These are phyloP conservation scores for Drosophila monieri DNA, from an alignment of 2,888 invertebrate species.

Conservation along the genomic window DNA sequence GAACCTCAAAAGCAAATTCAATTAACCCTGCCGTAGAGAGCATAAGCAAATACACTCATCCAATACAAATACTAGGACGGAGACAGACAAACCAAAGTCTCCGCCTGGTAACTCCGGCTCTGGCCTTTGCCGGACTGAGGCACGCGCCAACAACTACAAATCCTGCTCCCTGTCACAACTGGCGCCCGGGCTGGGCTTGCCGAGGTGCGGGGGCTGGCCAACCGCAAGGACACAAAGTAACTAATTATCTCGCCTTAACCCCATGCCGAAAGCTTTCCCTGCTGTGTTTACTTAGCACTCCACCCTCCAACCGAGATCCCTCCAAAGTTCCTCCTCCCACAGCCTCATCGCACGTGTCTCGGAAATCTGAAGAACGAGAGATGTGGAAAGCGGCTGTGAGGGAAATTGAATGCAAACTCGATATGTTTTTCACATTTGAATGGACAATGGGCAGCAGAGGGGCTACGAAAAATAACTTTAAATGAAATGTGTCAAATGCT, in stretches of 20 bases:
- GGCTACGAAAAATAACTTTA: constrained; percentile 47
- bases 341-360: constrained; percentile 39
- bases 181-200: constrained; percentile 3
- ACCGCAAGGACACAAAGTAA: constrained; percentile 74
- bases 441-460: constrained; percentile 51
- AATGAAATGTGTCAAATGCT: constrained; percentile 70
- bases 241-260: constrained; percentile 74
- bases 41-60: constrained; percentile 79
- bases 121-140: constrained; percentile 38
- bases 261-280: constrained; percentile 37
- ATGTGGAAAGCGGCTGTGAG: constrained; percentile 24
- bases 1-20: constrained; percentile 76
- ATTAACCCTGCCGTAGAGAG: constrained; percentile 77
- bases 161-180: constrained; percentile 36
- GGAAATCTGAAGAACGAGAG: constrained; percentile 34
- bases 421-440: constrained; percentile 56
- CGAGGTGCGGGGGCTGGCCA: constrained; percentile 4
- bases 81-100: constrained; percentile 40
- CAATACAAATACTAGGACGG: constrained; percentile 67
- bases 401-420: constrained; percentile 55
- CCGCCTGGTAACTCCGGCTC: constrained; percentile 34
- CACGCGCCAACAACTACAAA: constrained; percentile 66
- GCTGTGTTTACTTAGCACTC: constrained; percentile 59
- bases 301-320: constrained; percentile 1
- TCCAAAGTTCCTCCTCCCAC: constrained; percentile 11